Percentiles rank a stretch among this genome's conserved stretches.
Evolutionary conservation across 2,113 vertebrate genomes (phyloP).

Genomic region (Rousettus leschenaultii): DNA sequence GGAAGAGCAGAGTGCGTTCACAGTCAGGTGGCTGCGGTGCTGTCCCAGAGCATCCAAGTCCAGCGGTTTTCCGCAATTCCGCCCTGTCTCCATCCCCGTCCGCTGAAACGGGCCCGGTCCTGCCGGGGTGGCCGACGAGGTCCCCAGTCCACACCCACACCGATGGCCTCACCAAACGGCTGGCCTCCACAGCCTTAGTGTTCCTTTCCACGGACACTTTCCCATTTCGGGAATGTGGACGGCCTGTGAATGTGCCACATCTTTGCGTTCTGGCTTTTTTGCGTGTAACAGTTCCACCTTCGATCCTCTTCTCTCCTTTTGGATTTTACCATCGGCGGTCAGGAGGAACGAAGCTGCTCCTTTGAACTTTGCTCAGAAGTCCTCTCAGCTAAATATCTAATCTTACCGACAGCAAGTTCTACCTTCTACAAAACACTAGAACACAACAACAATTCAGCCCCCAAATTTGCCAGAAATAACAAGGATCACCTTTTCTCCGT

Average conservation of each 20-base stretch:
- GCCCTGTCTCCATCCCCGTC: background rate
- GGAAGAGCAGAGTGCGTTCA: background rate
- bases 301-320: background rate
- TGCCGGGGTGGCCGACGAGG: accelerated
- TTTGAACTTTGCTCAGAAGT: background rate
- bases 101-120: background rate
- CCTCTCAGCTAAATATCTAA: background rate
- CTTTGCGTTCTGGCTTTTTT: background rate
- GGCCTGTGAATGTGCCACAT: background rate
- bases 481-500: background rate
- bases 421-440: background rate
- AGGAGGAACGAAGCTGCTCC: background rate
- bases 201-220: background rate
- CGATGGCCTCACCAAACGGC: too few species aligned
- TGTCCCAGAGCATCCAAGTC: background rate
- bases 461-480: background rate
- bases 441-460: background rate
- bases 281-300: background rate
- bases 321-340: background rate
- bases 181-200: too few species aligned
- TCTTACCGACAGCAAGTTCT: background rate
- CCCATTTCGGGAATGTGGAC: background rate
- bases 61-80: background rate
- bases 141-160: background rate
- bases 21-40: too few species aligned